These are phyloP conservation scores for Astreopora myriophthalma DNA, from an alignment of 64 coral and sea anemone genomes.

Conservation along the genomic window DNA sequence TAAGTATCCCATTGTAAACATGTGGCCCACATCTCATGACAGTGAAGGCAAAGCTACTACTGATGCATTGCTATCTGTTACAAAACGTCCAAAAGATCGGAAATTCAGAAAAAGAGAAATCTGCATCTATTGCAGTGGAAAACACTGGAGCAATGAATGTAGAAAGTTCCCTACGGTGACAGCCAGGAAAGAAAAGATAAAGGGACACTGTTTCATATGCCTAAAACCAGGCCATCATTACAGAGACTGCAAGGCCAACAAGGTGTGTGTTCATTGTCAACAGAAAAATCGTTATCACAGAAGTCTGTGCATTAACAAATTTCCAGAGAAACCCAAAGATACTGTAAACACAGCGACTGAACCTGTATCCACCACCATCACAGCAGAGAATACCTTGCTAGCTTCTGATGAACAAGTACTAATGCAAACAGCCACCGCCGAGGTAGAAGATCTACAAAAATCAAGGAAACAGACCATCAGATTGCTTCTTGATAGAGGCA, in stretches of 20 bases:
- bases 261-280: background rate
- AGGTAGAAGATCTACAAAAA: background rate
- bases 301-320: conserved; percentile 13
- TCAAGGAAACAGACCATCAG: background rate
- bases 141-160: background rate
- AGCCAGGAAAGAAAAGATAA: conserved; percentile 5
- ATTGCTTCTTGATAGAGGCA: conserved; percentile 24
- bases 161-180: background rate
- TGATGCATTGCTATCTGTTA: background rate
- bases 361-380: background rate
- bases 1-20: too few species aligned
- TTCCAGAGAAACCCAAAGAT: background rate
- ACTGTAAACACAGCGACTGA: background rate
- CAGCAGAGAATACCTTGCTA: background rate
- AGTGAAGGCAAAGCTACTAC: too few species aligned
- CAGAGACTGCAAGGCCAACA: background rate
- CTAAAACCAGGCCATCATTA: background rate
- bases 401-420: background rate
- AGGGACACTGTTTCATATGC: background rate
- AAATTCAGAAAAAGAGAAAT: background rate
- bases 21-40: too few species aligned
- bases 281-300: background rate
- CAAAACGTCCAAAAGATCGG: background rate
- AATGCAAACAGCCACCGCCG: conserved; percentile 19
- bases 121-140: background rate